These are phyloP conservation scores for Nephrocerus scutellatus DNA, from an alignment of 2,888 invertebrate species.

Conservation along the genomic window DNA sequence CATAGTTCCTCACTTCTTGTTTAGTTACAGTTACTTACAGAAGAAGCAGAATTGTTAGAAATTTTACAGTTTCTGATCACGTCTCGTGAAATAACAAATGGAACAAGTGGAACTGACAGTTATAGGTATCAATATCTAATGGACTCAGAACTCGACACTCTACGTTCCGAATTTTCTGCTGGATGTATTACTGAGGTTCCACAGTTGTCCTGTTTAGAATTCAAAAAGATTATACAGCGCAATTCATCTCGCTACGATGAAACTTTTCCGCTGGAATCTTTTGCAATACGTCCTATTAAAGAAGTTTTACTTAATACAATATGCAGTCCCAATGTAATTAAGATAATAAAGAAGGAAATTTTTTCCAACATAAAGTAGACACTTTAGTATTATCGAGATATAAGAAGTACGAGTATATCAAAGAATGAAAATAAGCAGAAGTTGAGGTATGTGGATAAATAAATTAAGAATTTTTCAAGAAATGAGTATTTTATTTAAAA, in stretches of 20 bases:
- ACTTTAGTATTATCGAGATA: too few species aligned
- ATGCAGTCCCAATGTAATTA: slow-evolving; percentile 57
- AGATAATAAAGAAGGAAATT: slow-evolving; percentile 51
- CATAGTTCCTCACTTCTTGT: slow-evolving; percentile 2
- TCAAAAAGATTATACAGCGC: slow-evolving; percentile 17
- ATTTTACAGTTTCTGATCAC: slow-evolving; percentile 21
- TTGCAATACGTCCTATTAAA: slow-evolving; percentile 18
- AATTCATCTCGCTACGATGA: slow-evolving; percentile 24
- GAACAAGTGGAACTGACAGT: slow-evolving; percentile 40
- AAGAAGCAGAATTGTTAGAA: slow-evolving; percentile 23
- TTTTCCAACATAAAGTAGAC: too few species aligned
- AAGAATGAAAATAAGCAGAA: too few species aligned
- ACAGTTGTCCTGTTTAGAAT: slow-evolving; percentile 24
- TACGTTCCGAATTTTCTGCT: slow-evolving; percentile 3
- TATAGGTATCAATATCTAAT: slow-evolving; percentile 45
- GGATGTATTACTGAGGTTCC: slow-evolving; percentile 16
- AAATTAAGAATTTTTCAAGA: too few species aligned
- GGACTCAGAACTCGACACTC: slow-evolving; percentile 36
- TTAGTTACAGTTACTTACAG: slow-evolving; percentile 20
- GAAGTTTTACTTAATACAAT: slow-evolving; percentile 56
- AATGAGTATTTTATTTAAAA: too few species aligned
- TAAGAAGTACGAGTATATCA: too few species aligned
- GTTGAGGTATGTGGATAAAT: too few species aligned
- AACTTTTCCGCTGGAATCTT: neutral
- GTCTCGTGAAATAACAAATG: slow-evolving; percentile 27